phyloP scores from a whole-genome alignment of 2,888 invertebrate genomes.

The Molorchus minor region DNA sequence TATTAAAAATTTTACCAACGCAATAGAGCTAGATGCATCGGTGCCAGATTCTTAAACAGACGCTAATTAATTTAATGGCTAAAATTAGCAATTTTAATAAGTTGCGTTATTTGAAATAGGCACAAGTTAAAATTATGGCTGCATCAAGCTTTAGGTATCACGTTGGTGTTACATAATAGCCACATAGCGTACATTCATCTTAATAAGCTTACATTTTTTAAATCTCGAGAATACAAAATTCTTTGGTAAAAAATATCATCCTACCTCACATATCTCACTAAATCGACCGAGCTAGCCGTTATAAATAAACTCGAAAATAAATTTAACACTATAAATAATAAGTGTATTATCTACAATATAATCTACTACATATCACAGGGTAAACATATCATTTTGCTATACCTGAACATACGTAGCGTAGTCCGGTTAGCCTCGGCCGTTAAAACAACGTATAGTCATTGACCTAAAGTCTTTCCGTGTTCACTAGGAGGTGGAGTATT shows the following conservation, averaged over 20 bases:
- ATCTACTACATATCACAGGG: slow-evolving; percentile 54
- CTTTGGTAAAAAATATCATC: slow-evolving; percentile 24
- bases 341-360: slow-evolving; percentile 18
- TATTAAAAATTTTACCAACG: too few relatives aligned
- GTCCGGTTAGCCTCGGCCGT: slow-evolving; percentile 45
- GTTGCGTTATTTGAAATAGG: too few relatives aligned
- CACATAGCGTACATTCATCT: too few relatives aligned
- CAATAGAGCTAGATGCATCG: too few relatives aligned
- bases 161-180: too few relatives aligned
- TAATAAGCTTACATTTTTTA: neutral
- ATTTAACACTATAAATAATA: slow-evolving; percentile 21
- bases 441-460: slow-evolving; percentile 33
- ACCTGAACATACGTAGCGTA: slow-evolving; percentile 50
- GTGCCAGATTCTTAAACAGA: too few relatives aligned
- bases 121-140: too few relatives aligned
- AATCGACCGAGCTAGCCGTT: slow-evolving; percentile 41
- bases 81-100: too few relatives aligned
- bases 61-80: too few relatives aligned
- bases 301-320: slow-evolving; percentile 25
- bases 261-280: slow-evolving; percentile 31
- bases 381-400: slow-evolving; percentile 52
- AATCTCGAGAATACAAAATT: slow-evolving; percentile 10
- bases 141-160: too few relatives aligned
- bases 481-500: slow-evolving; percentile 47
- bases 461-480: slow-evolving; percentile 34